These are phyloP conservation scores for Eolophus roseicapilla DNA, from an alignment of 2,113 vertebrate genomes.

Conservation along the genomic window DNA sequence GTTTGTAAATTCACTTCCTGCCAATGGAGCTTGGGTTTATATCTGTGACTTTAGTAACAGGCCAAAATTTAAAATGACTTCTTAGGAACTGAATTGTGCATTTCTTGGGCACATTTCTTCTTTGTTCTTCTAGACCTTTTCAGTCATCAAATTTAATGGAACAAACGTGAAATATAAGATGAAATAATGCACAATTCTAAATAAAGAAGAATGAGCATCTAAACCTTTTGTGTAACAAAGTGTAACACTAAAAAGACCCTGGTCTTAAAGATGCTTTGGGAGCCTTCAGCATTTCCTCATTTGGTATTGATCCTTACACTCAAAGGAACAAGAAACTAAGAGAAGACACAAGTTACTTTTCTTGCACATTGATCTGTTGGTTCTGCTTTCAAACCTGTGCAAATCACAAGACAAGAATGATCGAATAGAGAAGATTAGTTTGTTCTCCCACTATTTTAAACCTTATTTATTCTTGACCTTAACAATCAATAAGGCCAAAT, in stretches of 20 bases:
- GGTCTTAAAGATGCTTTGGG: background rate
- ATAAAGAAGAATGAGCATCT: background rate
- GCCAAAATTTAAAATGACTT: background rate
- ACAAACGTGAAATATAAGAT: background rate
- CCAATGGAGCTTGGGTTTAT: rapidly evolving
- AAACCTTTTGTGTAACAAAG: background rate
- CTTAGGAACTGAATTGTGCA: rapidly evolving
- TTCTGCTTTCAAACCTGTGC: background rate
- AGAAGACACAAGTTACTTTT: background rate
- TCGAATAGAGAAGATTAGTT: background rate
- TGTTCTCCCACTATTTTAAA: background rate
- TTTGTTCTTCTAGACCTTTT: background rate
- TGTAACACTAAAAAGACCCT: background rate
- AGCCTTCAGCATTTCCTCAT: background rate
- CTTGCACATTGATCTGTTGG: background rate
- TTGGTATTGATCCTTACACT: background rate
- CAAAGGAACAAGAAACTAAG: background rate
- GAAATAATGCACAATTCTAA: background rate
- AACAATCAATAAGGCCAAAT: background rate
- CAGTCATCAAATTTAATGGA: background rate
- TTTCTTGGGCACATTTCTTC: background rate
- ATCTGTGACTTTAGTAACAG: background rate
- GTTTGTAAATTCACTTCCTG: background rate
- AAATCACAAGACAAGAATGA: background rate
- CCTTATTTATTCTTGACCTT: background rate